phyloP scores from a whole-genome alignment of 2,113 vertebrate species.

The Panthera tigris region DNA sequence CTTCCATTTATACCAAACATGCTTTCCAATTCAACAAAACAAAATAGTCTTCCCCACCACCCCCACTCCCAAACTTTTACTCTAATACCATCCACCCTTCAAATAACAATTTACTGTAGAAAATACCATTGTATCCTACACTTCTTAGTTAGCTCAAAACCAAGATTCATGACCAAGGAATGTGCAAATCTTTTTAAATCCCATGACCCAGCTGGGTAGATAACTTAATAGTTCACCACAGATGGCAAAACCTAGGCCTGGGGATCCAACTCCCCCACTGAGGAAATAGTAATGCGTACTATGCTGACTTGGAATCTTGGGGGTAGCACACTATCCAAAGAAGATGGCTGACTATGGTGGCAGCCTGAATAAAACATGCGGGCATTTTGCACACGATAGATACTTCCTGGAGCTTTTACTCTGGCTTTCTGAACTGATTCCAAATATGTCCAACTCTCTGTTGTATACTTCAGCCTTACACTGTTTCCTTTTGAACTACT shows the following conservation, averaged over 20 bases:
- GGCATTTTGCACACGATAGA: background rate
- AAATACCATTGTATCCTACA: background rate
- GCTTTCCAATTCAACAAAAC: background rate
- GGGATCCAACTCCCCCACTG: background rate
- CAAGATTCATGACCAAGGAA: background rate
- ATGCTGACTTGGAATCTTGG: background rate
- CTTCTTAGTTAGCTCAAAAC: background rate
- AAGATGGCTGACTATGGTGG: background rate
- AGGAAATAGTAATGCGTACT: background rate
- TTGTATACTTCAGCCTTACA: background rate
- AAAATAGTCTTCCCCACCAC: background rate
- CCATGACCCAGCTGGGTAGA: background rate
- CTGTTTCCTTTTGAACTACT: background rate
- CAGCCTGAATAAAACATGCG: background rate
- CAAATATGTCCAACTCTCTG: background rate
- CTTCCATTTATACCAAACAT: background rate
- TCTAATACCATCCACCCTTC: background rate
- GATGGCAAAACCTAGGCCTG: background rate
- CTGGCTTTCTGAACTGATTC: background rate
- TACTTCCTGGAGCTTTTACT: background rate
- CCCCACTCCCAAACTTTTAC: background rate
- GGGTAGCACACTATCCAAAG: background rate
- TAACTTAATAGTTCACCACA: background rate
- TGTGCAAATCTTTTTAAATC: background rate
- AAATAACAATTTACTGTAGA: background rate